Evolutionary conservation across 2,113 vertebrate species (phyloP).

Genomic region (Coturnix japonica): DNA sequence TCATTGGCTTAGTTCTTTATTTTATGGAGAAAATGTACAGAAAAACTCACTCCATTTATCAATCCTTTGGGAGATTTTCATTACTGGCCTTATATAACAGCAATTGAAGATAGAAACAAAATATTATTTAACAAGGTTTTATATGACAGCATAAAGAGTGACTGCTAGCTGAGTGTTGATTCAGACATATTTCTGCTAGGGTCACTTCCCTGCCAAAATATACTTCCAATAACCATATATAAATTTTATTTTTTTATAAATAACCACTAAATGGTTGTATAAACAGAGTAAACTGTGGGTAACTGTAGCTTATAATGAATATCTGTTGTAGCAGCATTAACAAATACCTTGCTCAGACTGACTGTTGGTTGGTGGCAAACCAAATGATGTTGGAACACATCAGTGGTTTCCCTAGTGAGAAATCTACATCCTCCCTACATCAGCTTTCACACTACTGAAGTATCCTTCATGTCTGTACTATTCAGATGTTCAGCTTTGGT

Average conservation of each 20-base stretch:
- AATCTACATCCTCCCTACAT: conserved; percentile 45
- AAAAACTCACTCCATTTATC: conserved; percentile 34
- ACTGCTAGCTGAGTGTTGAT: conserved; percentile 73
- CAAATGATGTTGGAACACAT: conserved; percentile 47
- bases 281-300: conserved; percentile 80
- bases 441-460: conserved; percentile 44
- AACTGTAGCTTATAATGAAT: conserved; percentile 77
- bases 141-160: conserved; percentile 75
- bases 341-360: conserved; percentile 50
- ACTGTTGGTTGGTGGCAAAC: conserved; percentile 67
- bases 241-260: conserved; percentile 85
- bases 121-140: conserved; percentile 82
- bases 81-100: conserved; percentile 71
- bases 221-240: conserved; percentile 79
- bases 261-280: conserved; percentile 79
- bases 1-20: conserved; percentile 28
- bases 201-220: conserved; percentile 77
- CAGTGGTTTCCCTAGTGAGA: conserved; percentile 61
- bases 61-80: conserved; percentile 63
- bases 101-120: conserved; percentile 75
- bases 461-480: conserved; percentile 37
- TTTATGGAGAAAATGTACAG: conserved; percentile 12
- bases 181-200: conserved; percentile 73
- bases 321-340: conserved; percentile 74
- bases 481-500: conserved; percentile 55